phyloP scores from a whole-genome alignment of 2,113 vertebrate genomes.

The Oryzias javanicus region DNA sequence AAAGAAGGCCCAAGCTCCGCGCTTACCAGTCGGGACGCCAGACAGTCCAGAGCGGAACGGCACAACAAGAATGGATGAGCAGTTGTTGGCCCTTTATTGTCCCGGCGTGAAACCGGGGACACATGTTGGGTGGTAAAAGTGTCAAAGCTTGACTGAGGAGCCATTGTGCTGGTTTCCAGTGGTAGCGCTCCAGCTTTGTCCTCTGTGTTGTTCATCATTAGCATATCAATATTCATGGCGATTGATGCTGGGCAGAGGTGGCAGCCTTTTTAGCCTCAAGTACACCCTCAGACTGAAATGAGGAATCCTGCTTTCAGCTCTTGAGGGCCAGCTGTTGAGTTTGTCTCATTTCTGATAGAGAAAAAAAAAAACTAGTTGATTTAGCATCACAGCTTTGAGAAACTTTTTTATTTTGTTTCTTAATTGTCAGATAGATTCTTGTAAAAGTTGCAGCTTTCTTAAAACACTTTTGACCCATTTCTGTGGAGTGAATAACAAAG shows the following conservation, averaged over 20 bases:
- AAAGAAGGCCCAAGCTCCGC: constrained; percentile 49
- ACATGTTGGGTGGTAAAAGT: constrained; percentile 83
- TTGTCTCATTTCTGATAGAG: constrained; percentile 24
- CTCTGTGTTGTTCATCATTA: constrained; percentile 77
- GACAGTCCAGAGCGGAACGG: constrained; percentile 45
- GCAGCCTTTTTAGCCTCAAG: constrained; percentile 61
- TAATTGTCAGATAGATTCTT: background rate
- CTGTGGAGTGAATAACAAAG: constrained; percentile 51
- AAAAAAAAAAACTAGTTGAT: constrained; percentile 5
- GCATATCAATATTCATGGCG: constrained; percentile 80
- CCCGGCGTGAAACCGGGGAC: constrained; percentile 65
- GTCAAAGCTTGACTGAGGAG: constrained; percentile 72
- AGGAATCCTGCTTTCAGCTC: constrained; percentile 36
- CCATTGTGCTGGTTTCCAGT: constrained; percentile 71
- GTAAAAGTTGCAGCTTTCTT: background rate
- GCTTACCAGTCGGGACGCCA: constrained; percentile 43
- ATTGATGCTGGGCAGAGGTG: constrained; percentile 58
- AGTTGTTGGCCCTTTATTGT: constrained; percentile 76
- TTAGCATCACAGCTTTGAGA: background rate
- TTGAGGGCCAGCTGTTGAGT: constrained; percentile 67
- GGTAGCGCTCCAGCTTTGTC: constrained; percentile 69
- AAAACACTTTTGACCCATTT: constrained; percentile 28
- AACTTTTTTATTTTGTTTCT: background rate
- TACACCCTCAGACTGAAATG: constrained; percentile 47
- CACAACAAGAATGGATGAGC: constrained; percentile 46